A percentile compares a stretch with the other conserved stretches of the same genome.
Conservation (phyloP, 2,888 invertebrate species). For the Brachyptera putata region DNA sequence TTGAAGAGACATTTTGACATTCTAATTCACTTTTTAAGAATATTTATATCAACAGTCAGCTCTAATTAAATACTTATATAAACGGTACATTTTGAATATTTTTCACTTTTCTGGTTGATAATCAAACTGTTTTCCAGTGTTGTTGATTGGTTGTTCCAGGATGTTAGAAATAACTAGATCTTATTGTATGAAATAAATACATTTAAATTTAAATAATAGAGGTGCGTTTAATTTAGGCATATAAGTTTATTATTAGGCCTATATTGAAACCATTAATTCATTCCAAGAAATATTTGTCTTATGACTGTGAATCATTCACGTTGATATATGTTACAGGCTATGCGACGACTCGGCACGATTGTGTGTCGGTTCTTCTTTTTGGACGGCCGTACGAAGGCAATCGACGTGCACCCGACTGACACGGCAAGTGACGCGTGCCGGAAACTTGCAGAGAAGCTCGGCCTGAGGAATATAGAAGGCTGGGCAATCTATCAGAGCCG, state of each 20-base stretch:
- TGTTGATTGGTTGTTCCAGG: too few relatives aligned
- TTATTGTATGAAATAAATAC: too few relatives aligned
- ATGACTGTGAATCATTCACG: background rate
- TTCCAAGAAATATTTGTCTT: background rate
- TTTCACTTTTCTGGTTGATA: too few relatives aligned
- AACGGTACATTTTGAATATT: too few relatives aligned
- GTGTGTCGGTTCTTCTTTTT: conserved; percentile 93
- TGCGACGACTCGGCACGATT: conserved; percentile 85
- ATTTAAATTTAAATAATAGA: background rate
- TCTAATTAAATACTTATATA: too few relatives aligned
- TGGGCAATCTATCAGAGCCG: conserved; percentile 94
- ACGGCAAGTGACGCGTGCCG: conserved; percentile 87
- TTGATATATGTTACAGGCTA: conserved; percentile 59
- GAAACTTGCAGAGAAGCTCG: conserved; percentile 83
- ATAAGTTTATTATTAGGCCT: background rate
- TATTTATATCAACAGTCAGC: too few relatives aligned
- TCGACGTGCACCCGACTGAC: conserved; percentile 92
- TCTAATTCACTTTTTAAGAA: too few relatives aligned
- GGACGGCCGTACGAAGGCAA: conserved; percentile 91
- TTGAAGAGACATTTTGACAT: too few relatives aligned
- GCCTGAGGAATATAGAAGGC: conserved; percentile 77
- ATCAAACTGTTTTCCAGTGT: too few relatives aligned
- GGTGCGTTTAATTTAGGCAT: background rate
- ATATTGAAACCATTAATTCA: too few relatives aligned
- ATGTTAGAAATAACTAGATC: too few relatives aligned